Evolutionary conservation across 92 coral and sea anemone species (phyloP).

Genomic region (Phymanthus crucifer): DNA sequence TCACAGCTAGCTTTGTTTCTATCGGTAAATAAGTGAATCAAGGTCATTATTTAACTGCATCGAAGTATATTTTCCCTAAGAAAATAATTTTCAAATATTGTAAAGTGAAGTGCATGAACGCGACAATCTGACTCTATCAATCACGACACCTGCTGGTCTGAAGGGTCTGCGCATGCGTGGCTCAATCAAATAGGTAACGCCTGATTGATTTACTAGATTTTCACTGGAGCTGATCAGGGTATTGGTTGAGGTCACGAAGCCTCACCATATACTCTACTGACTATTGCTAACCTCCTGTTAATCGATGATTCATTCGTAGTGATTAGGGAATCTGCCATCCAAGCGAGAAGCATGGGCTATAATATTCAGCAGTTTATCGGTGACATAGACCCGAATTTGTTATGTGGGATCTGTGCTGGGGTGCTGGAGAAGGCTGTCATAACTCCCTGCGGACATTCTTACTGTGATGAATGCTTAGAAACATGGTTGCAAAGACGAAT

Average conservation of each 20-base stretch:
- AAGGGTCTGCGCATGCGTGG: neutral
- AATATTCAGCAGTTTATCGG: conserved; percentile 64
- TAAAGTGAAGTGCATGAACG: conserved; percentile 2
- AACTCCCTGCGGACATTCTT: conserved; percentile 93
- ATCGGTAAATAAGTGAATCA: neutral
- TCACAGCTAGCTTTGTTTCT: neutral
- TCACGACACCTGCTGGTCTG: conserved; percentile 19
- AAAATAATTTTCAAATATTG: neutral
- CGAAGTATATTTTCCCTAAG: neutral
- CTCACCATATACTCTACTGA: conserved; percentile 5
- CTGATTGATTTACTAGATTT: conserved; percentile 30
- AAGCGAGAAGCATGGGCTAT: conserved; percentile 71
- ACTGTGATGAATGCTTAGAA: conserved; percentile 82
- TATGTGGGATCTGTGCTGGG: conserved; percentile 94
- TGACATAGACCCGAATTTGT: conserved; percentile 74
- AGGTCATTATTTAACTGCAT: neutral
- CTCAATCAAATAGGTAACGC: conserved; percentile 21
- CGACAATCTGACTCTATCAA: conserved; percentile 25
- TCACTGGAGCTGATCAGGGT: neutral
- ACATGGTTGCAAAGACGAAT: conserved; percentile 64
- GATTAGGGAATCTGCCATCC: neutral
- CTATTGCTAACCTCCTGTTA: conserved; percentile 9
- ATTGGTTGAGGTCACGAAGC: conserved; percentile 45
- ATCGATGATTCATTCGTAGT: neutral
- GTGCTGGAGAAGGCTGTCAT: conserved; percentile 80